Evolutionary conservation across 2,888 invertebrate genomes (phyloP).

Genomic region (Venustoraphidia nigricollis): DNA sequence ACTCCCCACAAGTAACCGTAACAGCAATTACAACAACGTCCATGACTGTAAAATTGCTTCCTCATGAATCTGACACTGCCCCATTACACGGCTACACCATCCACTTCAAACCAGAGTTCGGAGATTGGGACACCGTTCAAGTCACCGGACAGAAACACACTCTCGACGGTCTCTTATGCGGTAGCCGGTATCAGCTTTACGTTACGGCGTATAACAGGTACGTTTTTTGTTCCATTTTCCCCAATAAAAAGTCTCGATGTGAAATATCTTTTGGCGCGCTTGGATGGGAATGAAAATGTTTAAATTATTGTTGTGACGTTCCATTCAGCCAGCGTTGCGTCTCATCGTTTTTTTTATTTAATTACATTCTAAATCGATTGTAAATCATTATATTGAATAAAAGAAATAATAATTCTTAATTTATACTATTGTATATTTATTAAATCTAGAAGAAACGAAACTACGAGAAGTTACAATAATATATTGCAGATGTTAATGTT

Average conservation of each 20-base stretch:
- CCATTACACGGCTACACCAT: constrained; percentile 87
- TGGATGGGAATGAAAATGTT: no score
- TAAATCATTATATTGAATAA: no score
- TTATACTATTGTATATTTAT: no score
- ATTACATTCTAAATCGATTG: no score
- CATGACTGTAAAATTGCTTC: constrained; percentile 53
- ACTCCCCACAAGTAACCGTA: constrained; percentile 57
- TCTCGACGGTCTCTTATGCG: constrained; percentile 78
- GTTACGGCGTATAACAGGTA: constrained; percentile 86
- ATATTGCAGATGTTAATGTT: no score
- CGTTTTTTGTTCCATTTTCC: neutral
- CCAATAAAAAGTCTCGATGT: neutral
- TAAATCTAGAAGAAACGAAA: no score
- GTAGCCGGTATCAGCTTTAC: constrained; percentile 85
- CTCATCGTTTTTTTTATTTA: no score
- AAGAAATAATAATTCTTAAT: no score
- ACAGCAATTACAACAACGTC: constrained; percentile 63
- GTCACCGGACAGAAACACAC: constrained; percentile 61
- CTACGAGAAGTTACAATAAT: no score
- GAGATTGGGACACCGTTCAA: constrained; percentile 83
- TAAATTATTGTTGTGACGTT: no score
- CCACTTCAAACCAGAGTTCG: constrained; percentile 87
- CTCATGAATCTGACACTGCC: constrained; percentile 63
- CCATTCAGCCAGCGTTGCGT: no score
- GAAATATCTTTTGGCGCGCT: no score